Conservation (phyloP, 1,140 invertebrate species). For the Cyclina sinensis region DNA sequence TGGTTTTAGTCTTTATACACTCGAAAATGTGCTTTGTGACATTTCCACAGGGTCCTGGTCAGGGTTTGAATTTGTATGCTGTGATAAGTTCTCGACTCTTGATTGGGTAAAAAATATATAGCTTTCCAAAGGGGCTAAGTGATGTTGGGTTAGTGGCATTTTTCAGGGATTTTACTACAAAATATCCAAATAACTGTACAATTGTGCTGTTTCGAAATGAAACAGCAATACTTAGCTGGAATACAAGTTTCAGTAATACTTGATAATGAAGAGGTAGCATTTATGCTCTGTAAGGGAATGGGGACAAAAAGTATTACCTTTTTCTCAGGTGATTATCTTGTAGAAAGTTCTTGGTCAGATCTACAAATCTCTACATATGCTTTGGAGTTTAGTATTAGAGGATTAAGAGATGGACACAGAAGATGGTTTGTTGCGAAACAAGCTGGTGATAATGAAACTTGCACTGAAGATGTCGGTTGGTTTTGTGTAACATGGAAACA, state of each 20-base stretch:
- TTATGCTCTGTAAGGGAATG: background rate
- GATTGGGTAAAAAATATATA: background rate
- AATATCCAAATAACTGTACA: background rate
- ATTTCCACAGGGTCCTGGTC: background rate
- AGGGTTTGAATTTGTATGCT: background rate
- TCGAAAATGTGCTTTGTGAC: background rate
- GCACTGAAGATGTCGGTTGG: background rate
- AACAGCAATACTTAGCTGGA: background rate
- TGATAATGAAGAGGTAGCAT: background rate
- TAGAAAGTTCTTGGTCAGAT: conserved; percentile 12
- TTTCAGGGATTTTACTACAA: no score
- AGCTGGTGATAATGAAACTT: background rate
- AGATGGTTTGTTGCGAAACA: background rate
- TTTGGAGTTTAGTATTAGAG: background rate
- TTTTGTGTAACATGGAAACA: background rate
- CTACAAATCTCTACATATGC: background rate
- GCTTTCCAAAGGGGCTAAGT: background rate
- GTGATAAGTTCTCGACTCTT: background rate
- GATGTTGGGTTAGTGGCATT: no score
- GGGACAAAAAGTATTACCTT: background rate
- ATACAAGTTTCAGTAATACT: background rate
- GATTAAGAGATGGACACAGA: background rate
- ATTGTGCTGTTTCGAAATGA: background rate
- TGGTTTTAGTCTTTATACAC: background rate
- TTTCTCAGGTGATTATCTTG: background rate